Percentiles rank a stretch among this genome's conserved stretches.
phyloP scores from a whole-genome alignment of 2,888 invertebrate genomes.

The Choreutis nemorana region DNA sequence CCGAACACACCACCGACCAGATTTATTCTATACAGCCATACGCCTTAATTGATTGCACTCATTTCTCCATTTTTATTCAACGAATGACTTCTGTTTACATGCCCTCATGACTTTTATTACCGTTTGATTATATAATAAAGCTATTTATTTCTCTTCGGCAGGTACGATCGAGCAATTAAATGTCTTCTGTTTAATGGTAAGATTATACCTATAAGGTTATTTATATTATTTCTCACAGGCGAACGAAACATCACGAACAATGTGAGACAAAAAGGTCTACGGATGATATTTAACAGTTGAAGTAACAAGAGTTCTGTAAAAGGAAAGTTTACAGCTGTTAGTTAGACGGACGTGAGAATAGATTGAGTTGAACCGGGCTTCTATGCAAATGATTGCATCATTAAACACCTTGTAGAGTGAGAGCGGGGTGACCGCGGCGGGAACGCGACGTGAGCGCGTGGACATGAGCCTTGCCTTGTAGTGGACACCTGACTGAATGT shows the following conservation, averaged over 20 bases:
- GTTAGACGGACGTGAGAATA: constrained; percentile 57
- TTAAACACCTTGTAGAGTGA: constrained; percentile 58
- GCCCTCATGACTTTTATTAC: constrained; percentile 21
- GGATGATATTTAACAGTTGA: constrained; percentile 22
- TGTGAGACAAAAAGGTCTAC: constrained; percentile 8
- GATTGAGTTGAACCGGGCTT: constrained; percentile 34
- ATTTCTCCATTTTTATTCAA: constrained; percentile 21
- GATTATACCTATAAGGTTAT: no score
- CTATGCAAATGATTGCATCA: constrained; percentile 64
- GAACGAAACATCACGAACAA: no score
- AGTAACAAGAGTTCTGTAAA: constrained; percentile 44
- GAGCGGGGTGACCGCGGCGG: constrained; percentile 44
- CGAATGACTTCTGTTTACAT: constrained; percentile 26
- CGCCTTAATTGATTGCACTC: constrained; percentile 46
- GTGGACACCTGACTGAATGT: constrained; percentile 18
- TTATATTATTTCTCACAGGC: no score
- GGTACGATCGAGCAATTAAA: no score
- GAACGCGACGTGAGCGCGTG: no score
- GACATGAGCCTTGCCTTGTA: no score
- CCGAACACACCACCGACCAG: no score
- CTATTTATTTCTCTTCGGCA: constrained; percentile 33
- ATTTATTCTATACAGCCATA: constrained; percentile 5
- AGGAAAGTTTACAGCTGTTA: constrained; percentile 26
- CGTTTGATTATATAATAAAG: constrained; percentile 27
- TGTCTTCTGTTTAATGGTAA: no score